Conservation (phyloP, 1,140 invertebrate genomes). For the Drosophila grimshawi region DNA sequence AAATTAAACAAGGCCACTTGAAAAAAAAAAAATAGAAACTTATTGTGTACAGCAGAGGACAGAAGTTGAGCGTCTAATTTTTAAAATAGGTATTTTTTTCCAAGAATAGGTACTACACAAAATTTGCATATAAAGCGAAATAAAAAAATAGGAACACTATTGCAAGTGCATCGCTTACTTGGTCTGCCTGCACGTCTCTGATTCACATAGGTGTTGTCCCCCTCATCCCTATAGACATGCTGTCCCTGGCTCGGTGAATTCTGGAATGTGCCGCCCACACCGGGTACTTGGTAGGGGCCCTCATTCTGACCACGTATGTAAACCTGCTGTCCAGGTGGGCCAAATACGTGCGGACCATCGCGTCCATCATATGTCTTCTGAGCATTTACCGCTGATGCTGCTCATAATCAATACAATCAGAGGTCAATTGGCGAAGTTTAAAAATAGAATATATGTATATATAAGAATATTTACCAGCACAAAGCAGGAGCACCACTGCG, state of each 20-base stretch:
- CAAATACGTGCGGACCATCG: constrained; percentile 53
- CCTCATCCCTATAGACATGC: constrained; percentile 53
- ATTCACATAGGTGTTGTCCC: constrained; percentile 51
- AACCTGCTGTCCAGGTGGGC: constrained; percentile 52
- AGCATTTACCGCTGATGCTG: constrained; percentile 29
- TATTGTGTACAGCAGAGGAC: no score
- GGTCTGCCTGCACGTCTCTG: constrained; percentile 11
- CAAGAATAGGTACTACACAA: no score
- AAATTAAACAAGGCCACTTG: no score
- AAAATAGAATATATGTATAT: background rate
- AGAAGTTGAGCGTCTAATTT: no score
- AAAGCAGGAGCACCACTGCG: constrained; percentile 11
- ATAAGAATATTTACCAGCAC: constrained; percentile 22
- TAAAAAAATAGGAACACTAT: no score
- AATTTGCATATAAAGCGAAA: no score
- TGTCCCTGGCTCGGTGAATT: constrained; percentile 24
- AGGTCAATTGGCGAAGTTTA: background rate
- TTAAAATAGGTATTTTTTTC: no score
- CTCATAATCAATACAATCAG: background rate
- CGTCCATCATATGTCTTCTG: constrained; percentile 58
- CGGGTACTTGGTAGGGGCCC: constrained; percentile 49
- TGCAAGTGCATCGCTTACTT: background rate
- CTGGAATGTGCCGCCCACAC: constrained; percentile 52
- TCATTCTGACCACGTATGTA: constrained; percentile 60
- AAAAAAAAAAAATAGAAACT: no score